Conservation (phyloP, 2,797 vertebrate species). For the Valencia hispanica region DNA sequence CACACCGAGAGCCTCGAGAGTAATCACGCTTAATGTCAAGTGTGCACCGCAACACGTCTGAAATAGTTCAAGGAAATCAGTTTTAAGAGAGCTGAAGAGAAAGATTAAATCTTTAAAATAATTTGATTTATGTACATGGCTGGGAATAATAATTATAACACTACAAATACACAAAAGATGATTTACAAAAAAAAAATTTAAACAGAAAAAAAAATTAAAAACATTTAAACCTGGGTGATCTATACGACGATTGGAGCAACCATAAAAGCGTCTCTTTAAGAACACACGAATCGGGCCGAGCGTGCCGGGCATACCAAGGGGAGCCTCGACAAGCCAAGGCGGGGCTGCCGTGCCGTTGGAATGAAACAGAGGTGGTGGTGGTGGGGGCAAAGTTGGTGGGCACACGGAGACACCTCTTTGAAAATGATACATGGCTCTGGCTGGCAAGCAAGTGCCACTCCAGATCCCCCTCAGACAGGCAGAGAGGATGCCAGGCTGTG, state of each 20-base stretch:
- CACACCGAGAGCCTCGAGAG: neutral
- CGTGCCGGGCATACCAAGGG: conserved; percentile 73
- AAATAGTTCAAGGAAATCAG: neutral
- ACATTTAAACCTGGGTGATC: neutral
- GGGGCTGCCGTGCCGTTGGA: conserved; percentile 46
- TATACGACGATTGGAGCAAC: neutral
- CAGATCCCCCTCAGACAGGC: conserved; percentile 76
- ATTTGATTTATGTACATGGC: neutral
- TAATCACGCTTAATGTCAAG: neutral
- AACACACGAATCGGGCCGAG: conserved; percentile 47
- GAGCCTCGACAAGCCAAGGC: conserved; percentile 68
- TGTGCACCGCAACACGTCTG: neutral
- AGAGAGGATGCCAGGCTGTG: conserved; percentile 69
- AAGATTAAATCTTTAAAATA: neutral
- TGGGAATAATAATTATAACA: neutral
- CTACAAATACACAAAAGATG: neutral
- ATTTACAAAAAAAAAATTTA: no score
- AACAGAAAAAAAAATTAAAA: neutral
- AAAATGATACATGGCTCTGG: conserved; percentile 79
- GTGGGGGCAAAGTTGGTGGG: conserved; percentile 55
- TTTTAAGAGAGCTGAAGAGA: neutral
- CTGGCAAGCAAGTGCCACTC: conserved; percentile 77
- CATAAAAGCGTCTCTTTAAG: conserved; percentile 49
- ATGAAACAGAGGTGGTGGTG: conserved; percentile 55
- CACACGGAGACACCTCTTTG: conserved; percentile 77